Evolutionary conservation across 2,888 invertebrate species (phyloP), one percentile per base, ranked within the genome.

Genomic region (Agrochola litura): DNA sequence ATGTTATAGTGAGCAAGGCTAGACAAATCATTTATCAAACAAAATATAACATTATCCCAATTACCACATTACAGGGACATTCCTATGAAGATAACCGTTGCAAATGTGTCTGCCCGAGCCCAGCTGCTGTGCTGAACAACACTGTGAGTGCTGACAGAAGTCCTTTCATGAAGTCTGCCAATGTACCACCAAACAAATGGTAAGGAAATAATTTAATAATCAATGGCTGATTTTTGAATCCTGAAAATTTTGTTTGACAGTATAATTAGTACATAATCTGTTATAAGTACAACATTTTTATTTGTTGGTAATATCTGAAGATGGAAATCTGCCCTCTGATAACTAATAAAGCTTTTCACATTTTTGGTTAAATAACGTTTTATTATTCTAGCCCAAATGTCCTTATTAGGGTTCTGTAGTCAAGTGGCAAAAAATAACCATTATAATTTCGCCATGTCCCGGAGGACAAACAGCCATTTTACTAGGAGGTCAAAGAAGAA

Each of bases 21-120:
- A 30, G 25, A 16, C 12, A 67, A 37, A 46, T 22, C 46, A 22
- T 8, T 30, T 46, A 46, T 5, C 8, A 25, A 67, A 67, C 6
- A 30, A 30, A 52, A n/a, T 22, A 30, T 65, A 46, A 65, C 10
- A 14, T 37, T 54, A n/a, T 43, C 10, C 6, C 2, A 9, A 56
- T 49, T n/a, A 19, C 8, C 9, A 2, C 22, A 30, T n/a, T 49
- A 37, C 65, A 88, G 88, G 87, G 81, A 12, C 83, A 82, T 22
- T 97, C 98, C 5, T 98, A 98, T 93, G 98, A 98, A 93, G 98
- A 99, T 92, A 98, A 98, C 90, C 95, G 99, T 90, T 99, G 99
- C 92, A 98, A 98, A 94, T 99, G 99, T 92, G 98, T 99, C 19
- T 99, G 99, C 90, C 98, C 98, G 0, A 98, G 98, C 90, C 97